Conservation (phyloP, 2,888 invertebrate species). For the Vannuccia rotundouncinata region DNA sequence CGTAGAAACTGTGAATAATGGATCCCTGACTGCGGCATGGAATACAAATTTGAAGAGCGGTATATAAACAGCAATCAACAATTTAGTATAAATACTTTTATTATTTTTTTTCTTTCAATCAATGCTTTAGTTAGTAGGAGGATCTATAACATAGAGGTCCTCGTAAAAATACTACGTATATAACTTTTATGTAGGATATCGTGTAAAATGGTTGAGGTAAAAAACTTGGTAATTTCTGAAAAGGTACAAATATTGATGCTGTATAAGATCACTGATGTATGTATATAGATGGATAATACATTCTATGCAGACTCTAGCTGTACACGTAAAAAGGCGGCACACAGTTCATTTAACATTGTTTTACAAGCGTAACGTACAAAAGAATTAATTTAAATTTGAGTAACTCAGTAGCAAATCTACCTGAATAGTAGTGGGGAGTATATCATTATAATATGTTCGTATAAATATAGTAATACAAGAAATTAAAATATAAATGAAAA, state of each 20-base stretch:
- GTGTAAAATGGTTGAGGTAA: background rate
- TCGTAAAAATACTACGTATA: background rate
- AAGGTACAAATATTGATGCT: background rate
- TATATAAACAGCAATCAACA: background rate
- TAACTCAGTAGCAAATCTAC: background rate
- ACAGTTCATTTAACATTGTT: background rate
- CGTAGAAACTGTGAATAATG: background rate
- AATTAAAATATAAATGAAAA: too few relatives aligned
- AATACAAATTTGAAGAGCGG: background rate
- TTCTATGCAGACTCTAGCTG: background rate
- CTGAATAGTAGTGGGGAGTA: background rate
- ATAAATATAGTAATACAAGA: too few relatives aligned
- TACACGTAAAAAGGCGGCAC: background rate
- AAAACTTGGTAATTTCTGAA: background rate
- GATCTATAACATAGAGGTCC: background rate
- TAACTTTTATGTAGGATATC: background rate
- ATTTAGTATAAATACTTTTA: background rate
- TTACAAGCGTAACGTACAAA: background rate
- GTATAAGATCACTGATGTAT: background rate
- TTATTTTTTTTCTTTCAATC: background rate
- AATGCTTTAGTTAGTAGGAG: background rate
- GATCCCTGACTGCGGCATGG: background rate
- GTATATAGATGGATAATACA: background rate
- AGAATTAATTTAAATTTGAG: background rate
- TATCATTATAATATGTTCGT: background rate